phyloP scores from a whole-genome alignment of 2,797 vertebrate species.

The Notolepis coatsorum region DNA sequence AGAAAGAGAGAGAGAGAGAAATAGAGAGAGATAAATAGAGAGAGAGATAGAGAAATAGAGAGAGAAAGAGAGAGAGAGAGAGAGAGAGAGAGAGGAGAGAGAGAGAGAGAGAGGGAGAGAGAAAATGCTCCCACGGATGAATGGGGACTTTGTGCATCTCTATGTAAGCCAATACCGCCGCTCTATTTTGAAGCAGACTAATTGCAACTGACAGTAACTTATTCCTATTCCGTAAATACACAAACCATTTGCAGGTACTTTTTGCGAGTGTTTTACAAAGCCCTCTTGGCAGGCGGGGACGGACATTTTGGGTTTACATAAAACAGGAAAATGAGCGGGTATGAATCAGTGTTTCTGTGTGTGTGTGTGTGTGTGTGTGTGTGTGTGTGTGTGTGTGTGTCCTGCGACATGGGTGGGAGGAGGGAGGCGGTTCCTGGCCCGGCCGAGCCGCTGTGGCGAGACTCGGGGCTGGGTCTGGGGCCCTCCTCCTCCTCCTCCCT shows the following conservation, averaged over 20 bases:
- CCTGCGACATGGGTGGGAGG: constrained; percentile 43
- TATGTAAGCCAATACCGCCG: constrained; percentile 57
- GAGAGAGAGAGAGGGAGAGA: constrained; percentile 46
- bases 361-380: constrained; percentile 16
- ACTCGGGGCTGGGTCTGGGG: constrained; percentile 41
- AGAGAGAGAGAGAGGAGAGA: no score
- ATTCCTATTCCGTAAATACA: constrained; percentile 75
- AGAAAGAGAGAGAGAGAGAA: constrained; percentile 35
- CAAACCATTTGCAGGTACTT: constrained; percentile 81
- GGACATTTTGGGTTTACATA: constrained; percentile 66
- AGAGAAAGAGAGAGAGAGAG: constrained; percentile 24
- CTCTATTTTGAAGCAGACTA: constrained; percentile 69
- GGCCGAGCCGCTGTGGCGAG: constrained; percentile 32
- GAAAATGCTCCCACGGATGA: constrained; percentile 60
- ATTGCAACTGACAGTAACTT: constrained; percentile 77
- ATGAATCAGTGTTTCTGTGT: constrained; percentile 69
- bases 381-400: constrained; percentile 14
- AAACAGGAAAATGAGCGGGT: constrained; percentile 63
- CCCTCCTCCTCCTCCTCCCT: no score
- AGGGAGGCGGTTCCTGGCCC: constrained; percentile 1
- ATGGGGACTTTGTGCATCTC: constrained; percentile 70
- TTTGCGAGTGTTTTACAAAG: constrained; percentile 74
- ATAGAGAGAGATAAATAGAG: no score
- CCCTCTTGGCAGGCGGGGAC: constrained; percentile 61
- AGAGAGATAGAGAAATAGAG: no score